Conservation (phyloP, 2,888 invertebrate species). For the Sinopyrophorus schimmeli region DNA sequence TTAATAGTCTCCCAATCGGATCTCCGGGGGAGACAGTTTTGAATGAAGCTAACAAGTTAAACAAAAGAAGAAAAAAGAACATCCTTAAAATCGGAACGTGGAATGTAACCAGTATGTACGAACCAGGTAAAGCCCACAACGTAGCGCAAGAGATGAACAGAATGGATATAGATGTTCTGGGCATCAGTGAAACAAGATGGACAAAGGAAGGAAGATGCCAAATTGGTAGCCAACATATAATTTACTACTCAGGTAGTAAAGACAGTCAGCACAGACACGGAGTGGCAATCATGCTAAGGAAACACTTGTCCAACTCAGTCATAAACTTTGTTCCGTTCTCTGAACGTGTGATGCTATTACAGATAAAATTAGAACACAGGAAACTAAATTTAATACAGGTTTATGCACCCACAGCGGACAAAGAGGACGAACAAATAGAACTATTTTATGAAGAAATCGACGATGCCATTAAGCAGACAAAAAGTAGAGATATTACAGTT, state of each 20-base stretch:
- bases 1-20: background rate
- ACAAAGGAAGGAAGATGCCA: slow-evolving; percentile 3
- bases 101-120: slow-evolving; percentile 21
- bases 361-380: background rate
- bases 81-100: slow-evolving; percentile 25
- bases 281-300: slow-evolving; percentile 11
- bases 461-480: background rate
- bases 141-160: slow-evolving; percentile 23
- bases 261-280: background rate
- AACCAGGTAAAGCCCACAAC: slow-evolving; percentile 24
- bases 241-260: slow-evolving; percentile 3
- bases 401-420: slow-evolving; percentile 5
- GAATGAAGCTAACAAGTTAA: too few species aligned
- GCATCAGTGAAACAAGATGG: slow-evolving; percentile 21
- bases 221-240: background rate
- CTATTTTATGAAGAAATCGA: slow-evolving; percentile 1
- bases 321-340: slow-evolving; percentile 2
- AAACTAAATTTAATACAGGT: slow-evolving; percentile 3
- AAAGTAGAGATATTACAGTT: background rate
- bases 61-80: too few species aligned
- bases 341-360: slow-evolving; percentile 6
- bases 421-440: background rate
- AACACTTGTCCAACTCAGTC: slow-evolving; percentile 4
- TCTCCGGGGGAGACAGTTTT: slow-evolving; percentile 6
- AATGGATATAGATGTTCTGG: slow-evolving; percentile 21